Base-by-base conservation (phyloP, 1,140 invertebrate species). In the Drosophila kohkoa region DNA sequence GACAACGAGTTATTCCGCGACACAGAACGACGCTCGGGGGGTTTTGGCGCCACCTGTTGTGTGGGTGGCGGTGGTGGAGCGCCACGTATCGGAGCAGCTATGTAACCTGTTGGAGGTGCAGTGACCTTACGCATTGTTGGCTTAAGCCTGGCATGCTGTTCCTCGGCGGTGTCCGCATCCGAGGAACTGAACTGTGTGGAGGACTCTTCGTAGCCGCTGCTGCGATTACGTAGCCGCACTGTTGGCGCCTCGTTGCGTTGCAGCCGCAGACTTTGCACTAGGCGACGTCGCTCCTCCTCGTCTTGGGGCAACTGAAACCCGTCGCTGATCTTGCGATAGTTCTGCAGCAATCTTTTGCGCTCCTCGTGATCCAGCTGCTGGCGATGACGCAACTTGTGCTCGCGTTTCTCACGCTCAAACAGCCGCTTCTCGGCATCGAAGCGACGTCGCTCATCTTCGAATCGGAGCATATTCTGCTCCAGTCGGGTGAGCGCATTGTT, bases 101-200 rank as follows among this genome's bases (percentile, higher is more conserved):
- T 52, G 38, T 79, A 87, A 0, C 65, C 41, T 5, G 46, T 6
- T 5, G 35, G 8, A 1, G 52, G 59, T 0, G 35, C n/a, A 20
- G 78, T 1, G 11, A n/a, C 3, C 78, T 69, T 35, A 41, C 13
- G 0, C 30, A 38, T 1, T 41, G 20, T 30, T 25, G 58, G 41
- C 38, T 66, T 83, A 0, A 30, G 16, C 0, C 76, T 41, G 5
- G 66, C 1, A 0, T 45, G 48, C 0, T 68, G 49, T 43, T 90
- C 86, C 58, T 91, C 73, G 1, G 72, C 71, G 0, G 81, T 81
- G 38, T 92, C 91, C 5, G 90, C 88, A 35, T 92, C 91, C 25
- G 91, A 92, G 6, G 89, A 91, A 15, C 90, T 91, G 30, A 92
- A 92, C 62, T 92, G 89, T 2, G 91, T 92, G 16, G 91, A 92